These are phyloP conservation scores for Chloroclysta siterata DNA, from an alignment of 2,888 invertebrate genomes.

Conservation along the genomic window DNA sequence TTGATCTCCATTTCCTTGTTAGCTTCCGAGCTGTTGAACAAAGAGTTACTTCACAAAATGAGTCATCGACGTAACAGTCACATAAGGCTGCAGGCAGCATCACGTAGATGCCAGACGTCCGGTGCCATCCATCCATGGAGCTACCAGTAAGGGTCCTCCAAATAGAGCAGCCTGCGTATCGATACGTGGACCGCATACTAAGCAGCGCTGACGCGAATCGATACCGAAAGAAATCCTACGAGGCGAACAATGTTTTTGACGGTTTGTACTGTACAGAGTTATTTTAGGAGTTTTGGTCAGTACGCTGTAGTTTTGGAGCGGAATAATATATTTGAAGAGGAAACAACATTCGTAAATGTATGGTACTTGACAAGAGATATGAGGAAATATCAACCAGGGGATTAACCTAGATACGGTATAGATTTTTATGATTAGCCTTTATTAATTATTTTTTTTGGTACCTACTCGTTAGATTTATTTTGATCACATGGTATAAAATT, in stretches of 20 bases:
- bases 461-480: too few species aligned
- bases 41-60: constrained; percentile 8
- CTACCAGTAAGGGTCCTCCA: constrained; percentile 50
- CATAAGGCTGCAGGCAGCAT: constrained; percentile 44
- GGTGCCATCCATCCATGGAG: constrained; percentile 40
- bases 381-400: too few species aligned
- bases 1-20: too few species aligned
- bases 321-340: background rate
- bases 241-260: constrained; percentile 61
- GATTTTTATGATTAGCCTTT: too few species aligned
- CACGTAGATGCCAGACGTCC: constrained; percentile 71
- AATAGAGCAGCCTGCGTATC: constrained; percentile 69
- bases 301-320: constrained; percentile 7
- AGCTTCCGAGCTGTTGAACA: constrained; percentile 7
- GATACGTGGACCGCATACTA: constrained; percentile 60
- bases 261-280: constrained; percentile 39
- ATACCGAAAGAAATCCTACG: constrained; percentile 60
- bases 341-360: background rate
- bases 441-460: too few species aligned
- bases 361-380: too few species aligned
- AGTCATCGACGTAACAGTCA: constrained; percentile 25
- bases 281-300: constrained; percentile 24
- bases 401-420: too few species aligned
- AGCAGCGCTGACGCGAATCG: constrained; percentile 55
- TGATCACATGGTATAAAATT: too few species aligned